These are phyloP conservation scores for Paracanthobrama guichenoti DNA, from an alignment of 2,113 vertebrate species.

Conservation along the genomic window DNA sequence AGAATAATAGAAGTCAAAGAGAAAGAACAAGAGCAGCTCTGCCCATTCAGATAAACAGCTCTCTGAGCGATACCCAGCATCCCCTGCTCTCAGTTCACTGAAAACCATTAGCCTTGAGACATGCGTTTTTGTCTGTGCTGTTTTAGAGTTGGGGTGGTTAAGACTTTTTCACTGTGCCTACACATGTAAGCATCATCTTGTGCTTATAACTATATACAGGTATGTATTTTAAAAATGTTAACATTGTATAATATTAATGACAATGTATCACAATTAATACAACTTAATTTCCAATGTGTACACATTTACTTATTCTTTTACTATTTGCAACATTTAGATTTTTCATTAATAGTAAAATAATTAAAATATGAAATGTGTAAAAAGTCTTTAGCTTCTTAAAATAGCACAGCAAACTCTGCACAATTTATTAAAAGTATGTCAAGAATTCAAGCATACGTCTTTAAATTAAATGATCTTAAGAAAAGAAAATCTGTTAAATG, in stretches of 20 bases:
- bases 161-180: not conserved
- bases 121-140: constrained; percentile 38
- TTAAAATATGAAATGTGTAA: not conserved
- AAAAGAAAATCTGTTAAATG: not conserved
- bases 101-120: constrained; percentile 50
- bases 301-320: too few species aligned
- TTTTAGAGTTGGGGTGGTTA: not conserved
- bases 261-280: too few species aligned
- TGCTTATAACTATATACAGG: not conserved
- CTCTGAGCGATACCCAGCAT: constrained; percentile 49
- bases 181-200: not conserved
- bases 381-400: not conserved
- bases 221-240: not conserved
- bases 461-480: not conserved
- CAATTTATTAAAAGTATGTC: not conserved
- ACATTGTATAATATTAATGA: too few species aligned
- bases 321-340: not conserved
- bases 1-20: constrained; percentile 58
- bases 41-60: constrained; percentile 52
- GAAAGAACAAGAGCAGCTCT: constrained; percentile 43
- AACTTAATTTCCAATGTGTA: too few species aligned
- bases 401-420: not conserved
- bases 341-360: not conserved
- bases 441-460: not conserved
- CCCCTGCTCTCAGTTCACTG: constrained; percentile 50